Evolutionary conservation across 2,888 invertebrate species (phyloP), one percentile per base, ranked within the genome.

Genomic region (Dicranocentrus wangi): DNA sequence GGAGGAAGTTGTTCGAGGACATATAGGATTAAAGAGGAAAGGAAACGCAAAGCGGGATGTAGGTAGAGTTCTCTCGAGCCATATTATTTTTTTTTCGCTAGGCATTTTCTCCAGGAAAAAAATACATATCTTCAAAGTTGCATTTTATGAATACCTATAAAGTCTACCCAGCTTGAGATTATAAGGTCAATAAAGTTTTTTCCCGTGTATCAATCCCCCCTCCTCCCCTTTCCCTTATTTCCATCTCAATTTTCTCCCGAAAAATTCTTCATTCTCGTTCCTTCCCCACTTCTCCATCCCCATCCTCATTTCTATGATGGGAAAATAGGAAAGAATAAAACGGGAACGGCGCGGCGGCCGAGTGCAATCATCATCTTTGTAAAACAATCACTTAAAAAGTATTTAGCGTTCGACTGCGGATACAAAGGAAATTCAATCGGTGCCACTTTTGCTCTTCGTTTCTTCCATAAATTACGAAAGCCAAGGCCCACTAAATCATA

Each of bases 131-230:
- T 15, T 5, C 47, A n/a, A 3, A 47, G 15, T 5, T 47, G n/a
- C 13, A n/a, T n/a, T 47, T 5, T 5, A 10, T 5, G 13, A n/a
- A 47, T 47, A 47, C 47, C 5, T 47, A n/a, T 10, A 47, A 47
- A 47, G 47, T 3, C n/a, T n/a, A n/a, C n/a, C n/a, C n/a, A n/a
- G n/a, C n/a, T n/a, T n/a, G 25, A 60, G 65, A 42, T 72, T 60
- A 58, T 66, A 75, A 78, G 66, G 76, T 71, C 71, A 66, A 71
- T 72, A 55, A 68, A 76, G 76, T 76, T 66, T 55, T 72, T 47
- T 53, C 8, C 43, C 58, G 15, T 15, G n/a, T n/a, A n/a, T n/a
- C 65, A 23, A 1, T 13, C 61, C 68, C 17, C 43, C 15, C 43
- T 65, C 32, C 28, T 7, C 32, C 10, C 10, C 10, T 32, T 7